Base-by-base conservation (phyloP, 1,140 invertebrate genomes). In the Tyrophagus putrescentiae region DNA sequence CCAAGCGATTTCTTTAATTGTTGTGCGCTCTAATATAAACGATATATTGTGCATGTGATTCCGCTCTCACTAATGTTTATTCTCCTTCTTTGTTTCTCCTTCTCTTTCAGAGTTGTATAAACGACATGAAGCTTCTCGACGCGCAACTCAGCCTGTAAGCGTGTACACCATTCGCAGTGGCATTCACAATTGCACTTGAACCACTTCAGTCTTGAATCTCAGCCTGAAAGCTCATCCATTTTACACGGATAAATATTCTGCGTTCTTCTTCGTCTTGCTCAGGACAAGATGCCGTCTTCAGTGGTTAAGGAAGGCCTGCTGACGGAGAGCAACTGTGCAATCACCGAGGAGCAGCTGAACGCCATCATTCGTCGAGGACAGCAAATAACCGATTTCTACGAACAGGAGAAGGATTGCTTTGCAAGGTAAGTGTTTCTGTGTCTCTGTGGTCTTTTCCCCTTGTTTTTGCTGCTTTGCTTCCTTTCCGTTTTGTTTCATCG, bases 391-490 rank as follows among this genome's bases (percentile, higher is more conserved):
- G 52, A 54, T 32, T 33, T 34, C 39, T 54, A 54, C 39, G 13
- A 54, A 21, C 11, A 34, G 16, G 52, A 54, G 27, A 13, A 27
- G 52, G 52, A 54, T 11, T 13, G 13, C 2, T 54, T 54, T 54
- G 52, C 52, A 33, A 13, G 52, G 52, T 54, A 54, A 54, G 52
- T 54, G n/a, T 50, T 11, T 13, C 11, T 13, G n/a, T 39, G 11
- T 39, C n/a, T 39, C n/a, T n/a, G n/a, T n/a, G n/a, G n/a, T n/a
- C 18, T 31, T 32, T 54, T 4, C 11, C 3, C 1, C n/a, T 31
- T 54, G 18, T 54, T 54, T 54, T 33, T 50, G 7, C 2, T n/a
- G n/a, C n/a, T n/a, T n/a, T n/a, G n/a, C n/a, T n/a, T n/a, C n/a
- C n/a, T n/a, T n/a, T n/a, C n/a, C n/a, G n/a, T n/a, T n/a, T n/a